Base-by-base conservation (phyloP, 2,888 invertebrate species). In the Trisateles emortualis region DNA sequence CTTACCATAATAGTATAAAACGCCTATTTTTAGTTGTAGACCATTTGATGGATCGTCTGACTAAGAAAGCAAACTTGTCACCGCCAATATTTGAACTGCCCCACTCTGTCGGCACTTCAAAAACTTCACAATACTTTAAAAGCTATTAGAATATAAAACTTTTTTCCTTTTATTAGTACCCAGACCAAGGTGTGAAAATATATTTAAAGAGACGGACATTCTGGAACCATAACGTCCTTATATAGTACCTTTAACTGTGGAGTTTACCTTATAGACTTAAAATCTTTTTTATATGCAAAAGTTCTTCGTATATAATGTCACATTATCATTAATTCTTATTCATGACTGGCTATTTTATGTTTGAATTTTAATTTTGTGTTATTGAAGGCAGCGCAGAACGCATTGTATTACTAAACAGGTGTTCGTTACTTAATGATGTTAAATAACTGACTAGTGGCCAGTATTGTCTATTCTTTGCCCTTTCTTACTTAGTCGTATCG, bases 141-240 rank as follows among this genome's bases (percentile, higher is more conserved):
- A 61, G 46, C 46, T 32, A 58, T 58, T 53, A 51, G 48, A 52
- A 39, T 29, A 58, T 55, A 67, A 57, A 56, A 61, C 40, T 51
- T 46, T 43, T 51, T 62, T 54, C 11, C 13, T 42, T 71, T 68
- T 63, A 68, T 69, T 61, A 41, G 40, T 30, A 22, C 16, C 29
- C 43, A 44, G 38, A 42, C 49, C 45, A 54, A 72, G 72, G 69
- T 68, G 72, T 69, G 65, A 72, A 62, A 62, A 71, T 59, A 53
- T 51, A 59, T 38, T 53, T 60, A 39, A 59, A 56, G 39, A 45
- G 46, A 30, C 56, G 22, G n/a, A 40, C 39, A 32, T 30, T 57
- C 59, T 52, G 43, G 47, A n/a, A 17, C 48, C 51, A 35, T 53
- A 45, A 39, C 17, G 9, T 39, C 51, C 44, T 44, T 51, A 29